phyloP scores from a whole-genome alignment of 1,140 invertebrate species.

The Zaprionus taronus region DNA sequence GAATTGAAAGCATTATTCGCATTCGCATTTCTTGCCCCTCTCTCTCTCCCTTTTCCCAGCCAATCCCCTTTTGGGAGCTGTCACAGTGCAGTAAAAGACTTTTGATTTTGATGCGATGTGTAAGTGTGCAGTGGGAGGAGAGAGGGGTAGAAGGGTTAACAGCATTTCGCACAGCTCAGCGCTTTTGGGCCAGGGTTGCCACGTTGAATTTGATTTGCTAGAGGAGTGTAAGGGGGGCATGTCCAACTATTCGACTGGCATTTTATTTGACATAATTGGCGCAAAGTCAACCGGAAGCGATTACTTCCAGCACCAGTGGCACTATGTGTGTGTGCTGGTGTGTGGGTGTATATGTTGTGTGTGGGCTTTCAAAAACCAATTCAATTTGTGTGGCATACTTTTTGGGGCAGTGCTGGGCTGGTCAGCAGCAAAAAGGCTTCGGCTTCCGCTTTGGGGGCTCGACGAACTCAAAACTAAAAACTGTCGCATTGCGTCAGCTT shows the following conservation, averaged over 20 bases:
- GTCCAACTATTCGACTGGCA: slow-evolving; percentile 36
- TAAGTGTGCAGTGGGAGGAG: slow-evolving; percentile 23
- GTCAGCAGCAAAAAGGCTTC: background rate
- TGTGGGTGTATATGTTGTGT: slow-evolving; percentile 33
- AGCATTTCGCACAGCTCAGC: slow-evolving; percentile 43
- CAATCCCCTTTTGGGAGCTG: background rate
- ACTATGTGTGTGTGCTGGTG: slow-evolving; percentile 22
- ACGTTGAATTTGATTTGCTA: slow-evolving; percentile 49
- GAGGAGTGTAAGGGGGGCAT: background rate
- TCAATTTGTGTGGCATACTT: slow-evolving; percentile 65
- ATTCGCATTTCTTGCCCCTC: background rate
- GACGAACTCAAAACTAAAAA: slow-evolving; percentile 45
- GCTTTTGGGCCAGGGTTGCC: slow-evolving; percentile 15
- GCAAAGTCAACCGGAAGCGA: slow-evolving; percentile 77
- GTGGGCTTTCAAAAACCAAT: slow-evolving; percentile 49
- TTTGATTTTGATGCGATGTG: slow-evolving; percentile 21
- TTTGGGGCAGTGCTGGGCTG: slow-evolving; percentile 20
- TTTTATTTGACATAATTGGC: slow-evolving; percentile 78
- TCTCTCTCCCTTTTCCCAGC: too few relatives aligned
- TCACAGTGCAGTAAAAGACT: slow-evolving; percentile 4
- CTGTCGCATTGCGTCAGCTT: slow-evolving; percentile 76
- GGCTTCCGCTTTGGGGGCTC: slow-evolving; percentile 1
- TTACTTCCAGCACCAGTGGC: slow-evolving; percentile 51
- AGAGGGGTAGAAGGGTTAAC: slow-evolving; percentile 34
- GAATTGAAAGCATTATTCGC: slow-evolving; percentile 6